These are phyloP conservation scores for Drosophila erecta DNA, from an alignment of 1,140 invertebrate genomes.

Conservation along the genomic window DNA sequence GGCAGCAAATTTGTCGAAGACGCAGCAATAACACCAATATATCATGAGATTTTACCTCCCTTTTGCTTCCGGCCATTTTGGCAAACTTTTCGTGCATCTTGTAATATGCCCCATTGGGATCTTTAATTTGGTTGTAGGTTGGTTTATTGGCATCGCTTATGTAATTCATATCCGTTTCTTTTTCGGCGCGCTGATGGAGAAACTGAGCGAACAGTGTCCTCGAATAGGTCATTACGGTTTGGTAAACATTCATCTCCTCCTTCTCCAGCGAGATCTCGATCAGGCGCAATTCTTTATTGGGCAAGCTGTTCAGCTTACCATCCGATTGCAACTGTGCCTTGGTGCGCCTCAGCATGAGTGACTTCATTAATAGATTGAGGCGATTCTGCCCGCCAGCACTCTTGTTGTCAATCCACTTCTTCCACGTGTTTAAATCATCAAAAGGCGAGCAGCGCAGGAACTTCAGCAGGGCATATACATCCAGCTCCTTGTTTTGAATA, in stretches of 20 bases:
- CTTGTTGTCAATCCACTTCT: slow-evolving; percentile 89
- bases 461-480: slow-evolving; percentile 94
- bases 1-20: slow-evolving; percentile 94
- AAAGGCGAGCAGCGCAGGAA: slow-evolving; percentile 94
- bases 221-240: slow-evolving; percentile 90
- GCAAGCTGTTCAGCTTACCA: slow-evolving; percentile 87
- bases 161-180: slow-evolving; percentile 85
- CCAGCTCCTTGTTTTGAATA: slow-evolving; percentile 96
- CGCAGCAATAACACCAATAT: slow-evolving; percentile 93
- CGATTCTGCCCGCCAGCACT: slow-evolving; percentile 89
- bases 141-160: slow-evolving; percentile 56
- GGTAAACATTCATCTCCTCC: slow-evolving; percentile 91
- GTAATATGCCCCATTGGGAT: slow-evolving; percentile 85
- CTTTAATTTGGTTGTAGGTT: slow-evolving; percentile 72
- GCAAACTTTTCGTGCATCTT: slow-evolving; percentile 87
- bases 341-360: slow-evolving; percentile 92
- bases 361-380: slow-evolving; percentile 91
- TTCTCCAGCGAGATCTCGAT: slow-evolving; percentile 87
- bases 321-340: slow-evolving; percentile 90
- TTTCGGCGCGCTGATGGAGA: slow-evolving; percentile 90
- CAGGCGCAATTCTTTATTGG: slow-evolving; percentile 87
- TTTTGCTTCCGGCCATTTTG: slow-evolving; percentile 86
- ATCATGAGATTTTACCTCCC: slow-evolving; percentile 89
- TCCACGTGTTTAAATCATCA: slow-evolving; percentile 91
- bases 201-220: slow-evolving; percentile 91